A percentile compares a stretch with the other conserved stretches of the same genome.
Conservation (phyloP, 2,888 invertebrate species). For the Alsophila aescularia region DNA sequence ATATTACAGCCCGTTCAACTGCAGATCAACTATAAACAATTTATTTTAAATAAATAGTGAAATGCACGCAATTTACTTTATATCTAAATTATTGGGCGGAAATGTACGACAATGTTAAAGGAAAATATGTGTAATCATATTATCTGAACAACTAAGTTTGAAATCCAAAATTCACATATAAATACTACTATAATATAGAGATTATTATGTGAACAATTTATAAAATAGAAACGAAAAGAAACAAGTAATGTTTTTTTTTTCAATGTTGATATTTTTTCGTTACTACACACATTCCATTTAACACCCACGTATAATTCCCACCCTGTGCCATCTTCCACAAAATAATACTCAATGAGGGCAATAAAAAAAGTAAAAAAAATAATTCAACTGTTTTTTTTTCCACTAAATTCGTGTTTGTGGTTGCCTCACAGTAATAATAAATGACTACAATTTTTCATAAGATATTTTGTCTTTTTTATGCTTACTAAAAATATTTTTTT, state of each 20-base stretch:
- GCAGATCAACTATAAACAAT: constrained; percentile 42
- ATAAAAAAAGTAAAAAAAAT: constrained; percentile 30
- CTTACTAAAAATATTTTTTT: not conserved
- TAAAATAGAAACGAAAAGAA: too few relatives aligned
- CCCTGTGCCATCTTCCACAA: not conserved
- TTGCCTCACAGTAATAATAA: constrained; percentile 17
- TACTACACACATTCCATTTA: too few relatives aligned
- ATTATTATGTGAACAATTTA: too few relatives aligned
- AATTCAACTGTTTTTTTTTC: constrained; percentile 20
- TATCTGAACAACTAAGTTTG: too few relatives aligned
- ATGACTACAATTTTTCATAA: constrained; percentile 14
- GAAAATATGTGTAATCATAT: too few relatives aligned
- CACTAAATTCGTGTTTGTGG: constrained; percentile 27
- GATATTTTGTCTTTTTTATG: constrained; percentile 1
- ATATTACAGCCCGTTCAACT: constrained; percentile 66
- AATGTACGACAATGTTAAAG: not conserved
- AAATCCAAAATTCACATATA: too few relatives aligned
- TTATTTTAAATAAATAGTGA: constrained; percentile 27
- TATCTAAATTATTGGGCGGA: constrained; percentile 24
- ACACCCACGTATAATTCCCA: not conserved
- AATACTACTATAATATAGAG: too few relatives aligned
- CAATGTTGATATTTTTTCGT: too few relatives aligned
- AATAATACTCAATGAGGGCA: constrained; percentile 36
- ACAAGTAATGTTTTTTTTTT: too few relatives aligned
- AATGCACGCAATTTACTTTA: constrained; percentile 30